Evolutionary conservation across 2,113 vertebrate genomes (phyloP).

Genomic region (Machaerirhynchus nigripectus): DNA sequence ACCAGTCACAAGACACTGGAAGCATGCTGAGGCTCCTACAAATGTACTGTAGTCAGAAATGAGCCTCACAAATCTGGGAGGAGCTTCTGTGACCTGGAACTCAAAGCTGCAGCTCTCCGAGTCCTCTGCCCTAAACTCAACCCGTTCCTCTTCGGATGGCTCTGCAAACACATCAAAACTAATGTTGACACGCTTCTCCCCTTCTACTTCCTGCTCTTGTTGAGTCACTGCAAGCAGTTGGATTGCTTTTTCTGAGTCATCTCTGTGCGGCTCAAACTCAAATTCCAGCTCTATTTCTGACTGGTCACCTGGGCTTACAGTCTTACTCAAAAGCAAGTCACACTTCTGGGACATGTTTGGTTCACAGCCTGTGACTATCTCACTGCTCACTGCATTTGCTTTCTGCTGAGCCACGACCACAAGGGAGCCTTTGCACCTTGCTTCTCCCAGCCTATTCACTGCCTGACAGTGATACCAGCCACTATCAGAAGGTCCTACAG

Average conservation of each 20-base stretch:
- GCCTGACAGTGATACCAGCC: slow-evolving; percentile 88
- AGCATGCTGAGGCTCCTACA: slow-evolving; percentile 81
- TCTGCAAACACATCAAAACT: slow-evolving; percentile 85
- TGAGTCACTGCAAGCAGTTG: slow-evolving; percentile 78
- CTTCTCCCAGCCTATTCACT: slow-evolving; percentile 87
- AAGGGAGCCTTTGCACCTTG: slow-evolving; percentile 82
- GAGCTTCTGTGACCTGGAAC: slow-evolving; percentile 85
- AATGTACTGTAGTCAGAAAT: slow-evolving; percentile 82
- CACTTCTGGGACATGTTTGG: slow-evolving; percentile 73
- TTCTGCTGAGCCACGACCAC: slow-evolving; percentile 71
- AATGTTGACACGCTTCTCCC: slow-evolving; percentile 76
- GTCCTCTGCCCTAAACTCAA: slow-evolving; percentile 85
- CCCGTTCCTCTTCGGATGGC: slow-evolving; percentile 76
- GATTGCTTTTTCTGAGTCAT: slow-evolving; percentile 79
- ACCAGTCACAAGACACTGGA: slow-evolving; percentile 88
- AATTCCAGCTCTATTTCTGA: slow-evolving; percentile 87
- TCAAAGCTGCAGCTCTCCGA: slow-evolving; percentile 87
- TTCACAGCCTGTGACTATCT: slow-evolving; percentile 62
- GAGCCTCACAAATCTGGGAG: slow-evolving; percentile 85
- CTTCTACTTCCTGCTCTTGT: slow-evolving; percentile 72
- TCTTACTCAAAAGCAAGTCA: slow-evolving; percentile 78
- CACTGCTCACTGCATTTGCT: slow-evolving; percentile 56
- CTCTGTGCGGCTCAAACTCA: slow-evolving; percentile 77
- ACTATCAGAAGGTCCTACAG: slow-evolving; percentile 76
- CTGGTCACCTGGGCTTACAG: slow-evolving; percentile 72